phyloP scores from a whole-genome alignment of 2,113 vertebrate species.

The Zosterops hypoxanthus region DNA sequence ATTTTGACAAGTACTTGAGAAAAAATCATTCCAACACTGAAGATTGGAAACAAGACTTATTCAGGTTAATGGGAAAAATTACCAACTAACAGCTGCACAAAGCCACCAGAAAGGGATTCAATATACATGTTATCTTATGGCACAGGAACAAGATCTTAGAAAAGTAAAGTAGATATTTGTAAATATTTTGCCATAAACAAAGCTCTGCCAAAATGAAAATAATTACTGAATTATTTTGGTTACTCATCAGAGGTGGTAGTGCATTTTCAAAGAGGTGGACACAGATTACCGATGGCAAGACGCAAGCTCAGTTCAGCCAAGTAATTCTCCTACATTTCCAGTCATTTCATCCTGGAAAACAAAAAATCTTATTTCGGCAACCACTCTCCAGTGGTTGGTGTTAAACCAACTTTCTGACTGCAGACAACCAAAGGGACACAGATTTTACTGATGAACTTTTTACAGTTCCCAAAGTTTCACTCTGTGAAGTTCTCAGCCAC shows the following conservation, averaged over 20 bases:
- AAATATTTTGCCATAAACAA: background rate
- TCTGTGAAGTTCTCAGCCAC: background rate
- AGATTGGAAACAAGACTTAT: background rate
- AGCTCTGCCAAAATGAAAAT: background rate
- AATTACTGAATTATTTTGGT: background rate
- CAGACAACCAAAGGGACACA: background rate
- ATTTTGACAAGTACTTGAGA: background rate
- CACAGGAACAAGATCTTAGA: background rate
- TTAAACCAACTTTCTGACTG: background rate
- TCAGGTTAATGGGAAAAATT: background rate
- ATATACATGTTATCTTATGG: background rate
- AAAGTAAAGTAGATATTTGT: background rate
- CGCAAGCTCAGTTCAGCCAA: background rate
- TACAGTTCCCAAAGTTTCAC: background rate
- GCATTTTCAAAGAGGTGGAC: background rate
- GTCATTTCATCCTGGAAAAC: background rate
- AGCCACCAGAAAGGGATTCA: background rate
- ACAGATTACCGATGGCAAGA: background rate
- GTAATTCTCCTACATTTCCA: background rate
- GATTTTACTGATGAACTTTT: background rate
- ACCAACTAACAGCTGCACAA: background rate
- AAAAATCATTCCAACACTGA: background rate
- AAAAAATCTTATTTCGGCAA: background rate
- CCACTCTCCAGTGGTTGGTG: background rate
- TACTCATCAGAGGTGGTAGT: background rate